phyloP scores from a whole-genome alignment of 2,113 vertebrate species.

The Progne subis region DNA sequence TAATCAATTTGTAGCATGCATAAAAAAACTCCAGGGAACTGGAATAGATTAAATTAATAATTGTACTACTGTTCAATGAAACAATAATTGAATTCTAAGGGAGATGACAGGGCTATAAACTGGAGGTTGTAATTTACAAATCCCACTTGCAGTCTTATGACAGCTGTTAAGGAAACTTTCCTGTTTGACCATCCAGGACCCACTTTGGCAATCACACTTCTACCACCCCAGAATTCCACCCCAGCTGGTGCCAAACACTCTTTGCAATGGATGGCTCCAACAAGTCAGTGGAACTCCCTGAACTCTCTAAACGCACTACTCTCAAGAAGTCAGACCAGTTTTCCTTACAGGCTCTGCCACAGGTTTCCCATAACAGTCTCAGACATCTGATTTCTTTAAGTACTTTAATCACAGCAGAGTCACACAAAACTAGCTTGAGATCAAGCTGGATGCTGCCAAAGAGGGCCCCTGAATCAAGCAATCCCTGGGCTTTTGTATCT shows the following conservation, averaged over 20 bases:
- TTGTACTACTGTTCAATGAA: neutral
- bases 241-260: neutral
- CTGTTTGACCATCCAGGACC: neutral
- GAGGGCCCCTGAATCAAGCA: neutral
- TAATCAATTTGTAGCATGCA: neutral
- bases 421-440: neutral
- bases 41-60: neutral
- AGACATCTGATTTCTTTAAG: neutral
- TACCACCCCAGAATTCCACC: neutral
- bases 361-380: neutral
- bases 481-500: accelerated
- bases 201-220: neutral
- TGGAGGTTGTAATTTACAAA: neutral
- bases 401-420: neutral
- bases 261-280: neutral
- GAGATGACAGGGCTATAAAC: neutral
- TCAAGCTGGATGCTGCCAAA: neutral
- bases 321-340: neutral
- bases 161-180: neutral
- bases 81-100: neutral
- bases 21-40: neutral
- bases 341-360: neutral
- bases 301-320: neutral
- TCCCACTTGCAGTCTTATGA: neutral
- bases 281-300: neutral